Conservation (phyloP, 2,797 vertebrate species). For the Steatocranus sp. region DNA sequence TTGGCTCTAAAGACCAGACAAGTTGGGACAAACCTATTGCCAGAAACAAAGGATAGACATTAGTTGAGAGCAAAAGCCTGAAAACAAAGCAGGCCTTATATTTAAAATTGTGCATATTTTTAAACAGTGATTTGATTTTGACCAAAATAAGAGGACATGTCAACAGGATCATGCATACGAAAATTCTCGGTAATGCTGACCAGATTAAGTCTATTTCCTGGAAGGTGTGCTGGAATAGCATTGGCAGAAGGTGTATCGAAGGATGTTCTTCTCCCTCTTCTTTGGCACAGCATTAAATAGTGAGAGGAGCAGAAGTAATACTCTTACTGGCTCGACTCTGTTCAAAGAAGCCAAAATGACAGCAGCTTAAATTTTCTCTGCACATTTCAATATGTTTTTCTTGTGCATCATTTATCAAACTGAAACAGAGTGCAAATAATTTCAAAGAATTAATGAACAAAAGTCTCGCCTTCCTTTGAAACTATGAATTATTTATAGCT, state of each 20-base stretch:
- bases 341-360: background rate
- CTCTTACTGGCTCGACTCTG: background rate
- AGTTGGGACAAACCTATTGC: background rate
- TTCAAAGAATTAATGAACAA: slow-evolving; percentile 54
- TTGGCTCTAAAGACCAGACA: background rate
- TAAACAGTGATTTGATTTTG: background rate
- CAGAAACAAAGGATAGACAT: background rate
- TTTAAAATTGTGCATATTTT: background rate
- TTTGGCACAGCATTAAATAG: slow-evolving; percentile 39
- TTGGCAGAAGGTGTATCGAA: slow-evolving; percentile 27
- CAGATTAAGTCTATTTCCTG: slow-evolving; percentile 59
- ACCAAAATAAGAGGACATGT: background rate
- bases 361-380: slow-evolving; percentile 3
- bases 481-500: slow-evolving; percentile 66
- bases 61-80: background rate
- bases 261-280: slow-evolving; percentile 46
- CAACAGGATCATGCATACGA: background rate
- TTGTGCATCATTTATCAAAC: slow-evolving; percentile 23
- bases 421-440: slow-evolving; percentile 38
- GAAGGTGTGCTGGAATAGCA: slow-evolving; percentile 51
- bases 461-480: slow-evolving; percentile 34
- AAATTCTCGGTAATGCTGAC: slow-evolving; percentile 37
- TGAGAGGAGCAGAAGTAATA: slow-evolving; percentile 25
- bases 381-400: slow-evolving; percentile 27
- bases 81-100: background rate